Evolutionary conservation across 37 sponge, comb jelly and placozoan species (phyloP).

Genomic region (Mnemiopsis leidyi): DNA sequence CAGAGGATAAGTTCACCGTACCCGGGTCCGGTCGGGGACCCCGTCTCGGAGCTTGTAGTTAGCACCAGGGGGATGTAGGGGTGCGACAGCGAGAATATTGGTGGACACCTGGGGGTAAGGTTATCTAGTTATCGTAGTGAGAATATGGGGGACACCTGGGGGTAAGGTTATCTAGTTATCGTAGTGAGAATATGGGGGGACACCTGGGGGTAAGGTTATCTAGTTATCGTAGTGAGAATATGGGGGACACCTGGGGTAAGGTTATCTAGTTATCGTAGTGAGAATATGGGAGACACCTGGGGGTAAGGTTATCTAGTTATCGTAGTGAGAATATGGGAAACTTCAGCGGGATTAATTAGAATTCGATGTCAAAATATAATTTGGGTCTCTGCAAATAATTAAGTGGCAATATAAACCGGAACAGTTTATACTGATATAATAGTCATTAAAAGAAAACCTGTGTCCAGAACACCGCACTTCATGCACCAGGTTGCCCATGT

Average conservation of each 20-base stretch:
- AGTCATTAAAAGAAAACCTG: too few relatives aligned
- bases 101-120: background rate
- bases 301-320: background rate
- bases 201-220: background rate
- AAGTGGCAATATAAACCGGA: too few relatives aligned
- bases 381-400: too few relatives aligned
- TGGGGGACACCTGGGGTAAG: background rate
- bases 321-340: too few relatives aligned
- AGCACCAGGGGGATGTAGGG: constrained; percentile 50
- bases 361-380: too few relatives aligned
- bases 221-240: background rate
- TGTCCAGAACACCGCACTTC: constrained; percentile 46
- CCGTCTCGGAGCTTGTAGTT: constrained; percentile 21
- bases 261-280: background rate
- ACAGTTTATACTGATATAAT: too few relatives aligned
- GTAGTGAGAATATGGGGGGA: background rate
- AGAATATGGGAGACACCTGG: background rate
- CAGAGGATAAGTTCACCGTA: constrained; percentile 49
- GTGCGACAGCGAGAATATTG: background rate
- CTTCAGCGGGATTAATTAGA: too few relatives aligned
- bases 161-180: background rate
- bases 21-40: background rate
- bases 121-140: background rate
- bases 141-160: background rate
- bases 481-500: constrained; percentile 40